These are phyloP conservation scores for Coelopa frigida DNA, from an alignment of 1,140 invertebrate species.

Conservation along the genomic window DNA sequence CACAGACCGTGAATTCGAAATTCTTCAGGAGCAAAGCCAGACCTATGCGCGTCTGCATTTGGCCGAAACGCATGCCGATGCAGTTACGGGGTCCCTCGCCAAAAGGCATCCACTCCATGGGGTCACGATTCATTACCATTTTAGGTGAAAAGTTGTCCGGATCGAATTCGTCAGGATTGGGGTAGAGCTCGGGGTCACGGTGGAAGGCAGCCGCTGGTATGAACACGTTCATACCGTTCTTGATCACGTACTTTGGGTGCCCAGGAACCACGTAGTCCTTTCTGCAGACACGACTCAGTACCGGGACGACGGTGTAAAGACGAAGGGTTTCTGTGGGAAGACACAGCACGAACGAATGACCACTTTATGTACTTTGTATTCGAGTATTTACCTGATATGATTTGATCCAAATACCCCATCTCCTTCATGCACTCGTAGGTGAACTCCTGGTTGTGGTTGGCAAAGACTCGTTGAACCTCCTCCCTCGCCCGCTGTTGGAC, in stretches of 20 bases:
- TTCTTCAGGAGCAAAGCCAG: constrained; percentile 35
- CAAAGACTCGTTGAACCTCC: constrained; percentile 42
- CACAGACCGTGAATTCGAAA: constrained; percentile 21
- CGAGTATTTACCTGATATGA: constrained; percentile 34
- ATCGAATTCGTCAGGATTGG: constrained; percentile 51
- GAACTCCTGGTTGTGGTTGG: constrained; percentile 20
- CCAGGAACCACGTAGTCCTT: constrained; percentile 43
- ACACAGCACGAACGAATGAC: not conserved
- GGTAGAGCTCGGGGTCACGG: constrained; percentile 48
- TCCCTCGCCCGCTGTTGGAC: constrained; percentile 46
- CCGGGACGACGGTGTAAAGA: constrained; percentile 39
- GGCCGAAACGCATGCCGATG: constrained; percentile 44
- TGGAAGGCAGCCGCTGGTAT: constrained; percentile 54
- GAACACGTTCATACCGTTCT: constrained; percentile 40
- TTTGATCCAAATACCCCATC: constrained; percentile 38
- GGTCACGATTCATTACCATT: constrained; percentile 38
- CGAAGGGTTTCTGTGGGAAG: constrained; percentile 33
- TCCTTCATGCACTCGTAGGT: constrained; percentile 35
- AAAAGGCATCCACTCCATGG: constrained; percentile 49
- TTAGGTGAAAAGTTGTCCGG: constrained; percentile 50
- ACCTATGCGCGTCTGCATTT: constrained; percentile 39
- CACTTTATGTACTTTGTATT: not conserved
- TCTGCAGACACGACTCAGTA: constrained; percentile 45
- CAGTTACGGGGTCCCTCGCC: constrained; percentile 48
- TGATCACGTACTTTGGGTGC: constrained; percentile 32